Base-by-base conservation (phyloP, 1,140 invertebrate species). In the Drosophila tristis region DNA sequence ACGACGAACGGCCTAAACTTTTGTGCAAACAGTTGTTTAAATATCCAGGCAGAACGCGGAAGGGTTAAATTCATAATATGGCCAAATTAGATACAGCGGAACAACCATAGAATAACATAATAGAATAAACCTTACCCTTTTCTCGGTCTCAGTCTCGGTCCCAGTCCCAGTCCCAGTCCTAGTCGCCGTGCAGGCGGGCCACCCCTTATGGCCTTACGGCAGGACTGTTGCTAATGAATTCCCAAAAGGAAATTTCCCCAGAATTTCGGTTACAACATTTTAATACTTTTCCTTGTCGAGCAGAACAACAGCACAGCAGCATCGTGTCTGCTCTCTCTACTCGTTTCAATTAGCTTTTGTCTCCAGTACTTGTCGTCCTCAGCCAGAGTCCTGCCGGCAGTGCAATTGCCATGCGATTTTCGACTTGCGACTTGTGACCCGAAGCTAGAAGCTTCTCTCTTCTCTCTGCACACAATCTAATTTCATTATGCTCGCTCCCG, bases 41-140 rank as follows among this genome's bases (percentile, higher is more conserved):
- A 87, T 87, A 84, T 87, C 84, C 85, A 89, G 73, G 23, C 75
- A 84, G 4, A 87, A 87, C 84, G 89, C 82, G 84, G 71, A 86
- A 87, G 85, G 84, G 84, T 89, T 87, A 87, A 89, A 89, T 87
- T 87, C 84, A 89, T 87, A 87, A 87, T 87, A 89, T 87, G 75
- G 64, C 84, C 79, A 87, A 87, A 87, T 87, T 87, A 89, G 84
- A 87, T 87, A 82, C 79, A 89, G 42, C 44, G 66, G 42, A 58
- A 57, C 72, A 59, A 74, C 73, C 70, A 76, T 81, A 61, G 82
- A 82, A 87, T 82, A 89, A 82, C 75, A 87, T 82, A 87, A 87
- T 87, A 73, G 82, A 79, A 86, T 64, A 54, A 13, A 39, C 51
- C 74, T 43, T 49, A 55, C 58, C 59, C 64, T 50, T 58, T 71